Conservation (phyloP, 2,888 invertebrate species). For the Zaprionus obscuricornis region DNA sequence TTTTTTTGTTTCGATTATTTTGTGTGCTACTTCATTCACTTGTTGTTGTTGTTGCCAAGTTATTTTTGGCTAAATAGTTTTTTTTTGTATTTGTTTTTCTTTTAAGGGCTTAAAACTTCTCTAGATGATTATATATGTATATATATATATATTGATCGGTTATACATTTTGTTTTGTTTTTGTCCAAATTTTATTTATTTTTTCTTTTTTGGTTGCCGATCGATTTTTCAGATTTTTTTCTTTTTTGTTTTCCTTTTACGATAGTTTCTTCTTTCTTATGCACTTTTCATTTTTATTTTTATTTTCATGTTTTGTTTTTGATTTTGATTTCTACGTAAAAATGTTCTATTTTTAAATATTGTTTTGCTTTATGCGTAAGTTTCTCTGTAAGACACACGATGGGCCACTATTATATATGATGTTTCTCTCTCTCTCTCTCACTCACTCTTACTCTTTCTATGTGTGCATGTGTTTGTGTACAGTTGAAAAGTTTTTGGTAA, state of each 20-base stretch:
- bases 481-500: slow-evolving; percentile 54
- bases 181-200: slow-evolving; percentile 26
- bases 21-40: no score
- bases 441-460: slow-evolving; percentile 4
- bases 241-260: slow-evolving; percentile 22
- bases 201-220: slow-evolving; percentile 60
- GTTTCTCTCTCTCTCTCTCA: no score
- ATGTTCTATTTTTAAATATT: slow-evolving; percentile 67
- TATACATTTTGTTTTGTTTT: slow-evolving; percentile 63
- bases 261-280: slow-evolving; percentile 37
- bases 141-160: slow-evolving; percentile 73
- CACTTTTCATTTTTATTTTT: slow-evolving; percentile 68
- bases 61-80: slow-evolving; percentile 33
- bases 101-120: slow-evolving; percentile 64
- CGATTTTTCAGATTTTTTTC: slow-evolving; percentile 67
- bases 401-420: slow-evolving; percentile 24
- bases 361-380: slow-evolving; percentile 70
- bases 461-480: slow-evolving; percentile 46
- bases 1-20: neutral
- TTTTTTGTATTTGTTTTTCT: slow-evolving; percentile 33
- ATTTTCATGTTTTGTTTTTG: no score
- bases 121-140: no score
- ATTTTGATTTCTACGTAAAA: slow-evolving; percentile 61
- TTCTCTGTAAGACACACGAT: slow-evolving; percentile 45
- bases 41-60: slow-evolving; percentile 54